Base-by-base conservation (phyloP, 2,113 vertebrate genomes). In the Beaufortia kweichowensis region DNA sequence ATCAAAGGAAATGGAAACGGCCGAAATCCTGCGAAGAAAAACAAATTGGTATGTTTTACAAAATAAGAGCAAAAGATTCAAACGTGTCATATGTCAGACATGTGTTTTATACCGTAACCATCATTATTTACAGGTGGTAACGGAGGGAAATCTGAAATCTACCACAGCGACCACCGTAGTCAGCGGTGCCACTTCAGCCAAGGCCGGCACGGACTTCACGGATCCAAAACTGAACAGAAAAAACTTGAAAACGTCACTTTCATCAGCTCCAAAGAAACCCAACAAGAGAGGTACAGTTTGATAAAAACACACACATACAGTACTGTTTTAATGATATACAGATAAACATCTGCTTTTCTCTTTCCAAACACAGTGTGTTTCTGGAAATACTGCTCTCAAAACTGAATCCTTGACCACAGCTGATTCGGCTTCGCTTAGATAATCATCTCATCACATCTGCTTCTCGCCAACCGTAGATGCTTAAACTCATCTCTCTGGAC, bases 341-440 rank as follows among this genome's bases (percentile, higher is more conserved):
- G 15, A 61, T 24, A 35, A 61, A 66, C 24, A 10, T 2, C n/a
- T 43, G 5, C 61, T 26, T 9, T 21, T 73, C 9, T 63, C 43
- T 41, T 50, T 59, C 28, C 53, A 68, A 68, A 77, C 62, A 79
- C 90, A 93, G 92, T 92, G 64, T 93, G 92, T 60, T 93, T 93
- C 86, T 92, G 91, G 92, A 93, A 93, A 84, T 93, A 93, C 81
- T 93, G 92, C 87, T 91, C 91, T 62, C 92, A 93, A 78, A 93
- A 93, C 85, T 93, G 85, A 91, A 4, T 5, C 3, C 14, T 17
- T 48, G 43, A 17, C 43, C 43, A 17, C 43, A 48, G 43, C 43
- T 48, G 5, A 12, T 48, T 15, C 17, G 4, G 21, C 0, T 6
- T 11, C 23, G 19, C 17, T 53, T 53, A 53, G 24, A 65, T 26